Evolutionary conservation across 2,888 invertebrate genomes (phyloP).

Genomic region (Plebejus anna): DNA sequence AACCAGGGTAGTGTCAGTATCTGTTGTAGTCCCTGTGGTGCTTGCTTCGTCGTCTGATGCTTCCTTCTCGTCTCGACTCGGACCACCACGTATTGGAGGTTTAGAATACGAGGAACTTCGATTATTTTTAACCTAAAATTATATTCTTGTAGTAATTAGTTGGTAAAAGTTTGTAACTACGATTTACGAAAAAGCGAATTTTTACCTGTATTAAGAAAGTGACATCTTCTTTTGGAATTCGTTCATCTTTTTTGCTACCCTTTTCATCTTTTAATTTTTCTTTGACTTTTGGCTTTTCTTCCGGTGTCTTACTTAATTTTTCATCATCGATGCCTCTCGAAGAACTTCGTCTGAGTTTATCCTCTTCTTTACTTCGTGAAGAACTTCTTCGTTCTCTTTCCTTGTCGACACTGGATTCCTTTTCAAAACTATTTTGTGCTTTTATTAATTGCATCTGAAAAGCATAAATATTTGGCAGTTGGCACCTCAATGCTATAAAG

Average conservation of each 20-base stretch:
- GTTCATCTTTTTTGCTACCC: conserved; percentile 54
- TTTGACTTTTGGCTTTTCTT: conserved; percentile 32
- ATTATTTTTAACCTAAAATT: conserved; percentile 63
- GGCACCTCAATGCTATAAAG: neutral
- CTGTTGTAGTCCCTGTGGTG: conserved; percentile 77
- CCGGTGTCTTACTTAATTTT: conserved; percentile 37
- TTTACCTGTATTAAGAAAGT: conserved; percentile 74
- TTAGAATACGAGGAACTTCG: conserved; percentile 55
- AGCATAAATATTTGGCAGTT: conserved; percentile 22
- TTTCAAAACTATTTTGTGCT: conserved; percentile 76
- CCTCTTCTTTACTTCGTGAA: conserved; percentile 71
- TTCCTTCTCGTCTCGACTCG: conserved; percentile 60
- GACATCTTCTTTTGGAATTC: conserved; percentile 66
- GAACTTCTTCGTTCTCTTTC: conserved; percentile 70
- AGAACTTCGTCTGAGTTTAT: conserved; percentile 47
- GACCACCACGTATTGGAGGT: conserved; percentile 69
- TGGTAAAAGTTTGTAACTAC: neutral
- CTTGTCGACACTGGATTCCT: conserved; percentile 72
- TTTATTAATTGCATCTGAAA: conserved; percentile 79
- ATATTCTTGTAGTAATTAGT: neutral
- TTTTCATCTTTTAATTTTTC: conserved; percentile 34
- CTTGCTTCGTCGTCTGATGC: conserved; percentile 79
- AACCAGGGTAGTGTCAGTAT: conserved; percentile 84
- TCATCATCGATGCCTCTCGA: conserved; percentile 21
- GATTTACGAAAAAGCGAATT: neutral